A percentile compares a stretch with the other conserved stretches of the same genome.
Conservation (phyloP, 2,888 invertebrate species). For the Imbricaverruca yamaguchii region DNA sequence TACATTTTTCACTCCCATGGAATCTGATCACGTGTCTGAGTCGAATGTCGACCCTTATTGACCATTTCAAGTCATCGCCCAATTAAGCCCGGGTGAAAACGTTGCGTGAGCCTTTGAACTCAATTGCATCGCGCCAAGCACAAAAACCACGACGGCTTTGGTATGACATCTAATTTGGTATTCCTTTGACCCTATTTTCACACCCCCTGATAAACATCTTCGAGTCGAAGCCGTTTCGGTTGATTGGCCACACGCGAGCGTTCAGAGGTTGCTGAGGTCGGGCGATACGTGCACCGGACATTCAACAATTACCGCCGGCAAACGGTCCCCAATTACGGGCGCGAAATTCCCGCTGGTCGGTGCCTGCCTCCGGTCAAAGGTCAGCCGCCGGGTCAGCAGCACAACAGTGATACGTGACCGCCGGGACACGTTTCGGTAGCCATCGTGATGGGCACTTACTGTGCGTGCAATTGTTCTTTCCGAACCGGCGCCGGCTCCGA, state of each 20-base stretch:
- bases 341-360: slow-evolving; percentile 9
- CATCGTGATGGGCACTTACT: not conserved
- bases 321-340: not conserved
- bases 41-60: too few species aligned
- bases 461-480: slow-evolving; percentile 2
- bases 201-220: not conserved
- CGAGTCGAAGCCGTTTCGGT: not conserved
- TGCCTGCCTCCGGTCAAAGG: not conserved
- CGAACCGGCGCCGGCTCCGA: not conserved
- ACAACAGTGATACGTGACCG: not conserved
- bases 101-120: not conserved
- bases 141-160: not conserved
- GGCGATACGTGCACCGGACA: not conserved
- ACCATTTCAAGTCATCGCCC: not conserved
- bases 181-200: slow-evolving; percentile 19
- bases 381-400: not conserved
- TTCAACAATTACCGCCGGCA: slow-evolving; percentile 13
- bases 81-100: not conserved
- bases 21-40: too few species aligned
- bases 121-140: not conserved
- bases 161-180: slow-evolving; percentile 7
- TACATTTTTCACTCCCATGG: too few species aligned
- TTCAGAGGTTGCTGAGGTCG: not conserved
- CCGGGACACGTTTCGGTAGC: not conserved
- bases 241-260: slow-evolving; percentile 10